Evolutionary conservation across 2,888 invertebrate species (phyloP), one percentile per base, ranked within the genome.

Genomic region (Tanytarsus gracilentus): DNA sequence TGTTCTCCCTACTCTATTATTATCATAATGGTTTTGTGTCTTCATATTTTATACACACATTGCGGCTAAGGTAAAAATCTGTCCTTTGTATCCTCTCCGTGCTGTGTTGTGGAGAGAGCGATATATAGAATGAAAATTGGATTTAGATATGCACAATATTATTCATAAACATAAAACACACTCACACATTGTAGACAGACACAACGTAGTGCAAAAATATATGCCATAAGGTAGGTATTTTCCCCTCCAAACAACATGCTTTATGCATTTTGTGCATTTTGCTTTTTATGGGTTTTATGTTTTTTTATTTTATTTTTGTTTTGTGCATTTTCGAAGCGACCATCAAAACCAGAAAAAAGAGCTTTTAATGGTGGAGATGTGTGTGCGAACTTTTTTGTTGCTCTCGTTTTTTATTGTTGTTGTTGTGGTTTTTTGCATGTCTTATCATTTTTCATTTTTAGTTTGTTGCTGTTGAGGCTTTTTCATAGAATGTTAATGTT

Each of bases 381-480:
- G 36, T 14, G n/a, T n/a, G 36, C 36, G 14, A 36, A 14, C n/a
- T 11, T 36, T 14, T 36, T 36, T 36, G 5, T 36, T 14, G n/a
- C 7, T 3, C 16, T 14, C 5, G 3, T 30, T 30, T 5, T 30
- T 5, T 30, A 11, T 30, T 3, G 2, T 36, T 36, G n/a, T 14
- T 36, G 14, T 16, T 16, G 36, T 36, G 36, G 36, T 36, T 36
- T 36, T 36, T 36, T 36, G 33, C 14, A n/a, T 11, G 11, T 11
- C 33, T 33, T 44, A 44, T 44, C 44, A 44, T 44, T 44, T 44
- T 44, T 44, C 44, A 44, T 44, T 44, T 44, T 14, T n/a, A 36
- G 16, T 14, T 36, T 36, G 16, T 44, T 44, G 16, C 18, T 44
- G 18, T 44, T 18, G 16, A 18, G 11, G 44, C 18, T 44, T 44